phyloP scores from a whole-genome alignment of 64 coral and sea anemone species.

The Platygyra sinensis region DNA sequence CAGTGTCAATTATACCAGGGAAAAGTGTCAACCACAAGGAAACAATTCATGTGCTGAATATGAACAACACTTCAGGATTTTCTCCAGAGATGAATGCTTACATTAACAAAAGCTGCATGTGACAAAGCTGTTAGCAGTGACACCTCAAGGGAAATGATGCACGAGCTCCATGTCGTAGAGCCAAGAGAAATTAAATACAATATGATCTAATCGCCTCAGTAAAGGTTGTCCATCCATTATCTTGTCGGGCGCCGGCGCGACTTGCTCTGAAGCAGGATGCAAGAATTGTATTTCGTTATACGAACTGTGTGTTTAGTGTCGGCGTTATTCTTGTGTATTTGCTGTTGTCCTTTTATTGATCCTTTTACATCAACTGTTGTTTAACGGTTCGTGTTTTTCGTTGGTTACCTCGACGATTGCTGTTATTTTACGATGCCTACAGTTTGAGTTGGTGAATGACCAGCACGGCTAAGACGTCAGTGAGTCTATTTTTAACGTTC shows the following conservation, averaged over 20 bases:
- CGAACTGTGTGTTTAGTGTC: neutral
- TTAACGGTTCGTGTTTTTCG: no score
- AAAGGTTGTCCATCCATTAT: neutral
- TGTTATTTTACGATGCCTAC: no score
- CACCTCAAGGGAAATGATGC: neutral
- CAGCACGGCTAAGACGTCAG: no score
- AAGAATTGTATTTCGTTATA: constrained; percentile 14
- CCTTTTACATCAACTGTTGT: neutral
- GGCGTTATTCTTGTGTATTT: neutral
- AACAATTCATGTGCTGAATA: no score
- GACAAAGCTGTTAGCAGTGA: neutral
- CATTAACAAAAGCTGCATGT: neutral
- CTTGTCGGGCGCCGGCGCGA: neutral
- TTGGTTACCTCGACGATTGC: no score
- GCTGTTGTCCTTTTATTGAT: constrained; percentile 21
- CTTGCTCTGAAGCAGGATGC: neutral
- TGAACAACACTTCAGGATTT: no score
- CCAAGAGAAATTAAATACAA: neutral
- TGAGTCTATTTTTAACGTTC: no score
- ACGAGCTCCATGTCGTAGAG: neutral
- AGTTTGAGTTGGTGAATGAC: no score
- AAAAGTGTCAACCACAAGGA: no score
- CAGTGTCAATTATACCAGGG: no score
- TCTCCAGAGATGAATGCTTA: no score
- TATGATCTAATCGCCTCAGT: neutral